Conservation (phyloP, 2,113 vertebrate species). For the Poeciliopsis retropinna region DNA sequence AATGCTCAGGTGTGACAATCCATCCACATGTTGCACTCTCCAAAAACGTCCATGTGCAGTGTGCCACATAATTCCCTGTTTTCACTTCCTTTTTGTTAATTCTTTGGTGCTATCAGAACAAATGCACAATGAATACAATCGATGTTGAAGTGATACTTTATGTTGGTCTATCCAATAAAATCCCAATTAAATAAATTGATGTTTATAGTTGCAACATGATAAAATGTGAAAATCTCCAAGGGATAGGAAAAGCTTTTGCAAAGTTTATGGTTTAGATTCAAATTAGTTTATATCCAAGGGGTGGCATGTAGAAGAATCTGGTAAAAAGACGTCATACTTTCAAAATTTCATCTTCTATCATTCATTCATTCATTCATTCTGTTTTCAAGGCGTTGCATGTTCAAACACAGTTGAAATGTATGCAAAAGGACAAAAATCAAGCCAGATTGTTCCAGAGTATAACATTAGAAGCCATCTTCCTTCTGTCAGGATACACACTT, state of each 20-base stretch:
- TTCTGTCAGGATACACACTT: constrained; percentile 8
- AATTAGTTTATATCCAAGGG: background rate
- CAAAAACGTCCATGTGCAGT: too few species aligned
- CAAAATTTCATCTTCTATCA: constrained; percentile 3
- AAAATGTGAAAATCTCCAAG: too few species aligned
- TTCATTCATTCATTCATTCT: constrained; percentile 36
- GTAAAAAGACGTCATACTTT: constrained; percentile 9
- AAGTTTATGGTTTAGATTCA: background rate
- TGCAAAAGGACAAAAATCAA: constrained; percentile 2
- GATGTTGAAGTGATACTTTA: background rate
- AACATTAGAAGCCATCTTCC: background rate
- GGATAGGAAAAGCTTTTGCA: background rate
- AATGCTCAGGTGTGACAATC: too few species aligned
- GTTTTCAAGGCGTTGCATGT: constrained; percentile 39
- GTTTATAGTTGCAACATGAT: too few species aligned
- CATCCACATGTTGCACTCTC: too few species aligned
- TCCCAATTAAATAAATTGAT: background rate
- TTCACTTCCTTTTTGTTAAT: too few species aligned
- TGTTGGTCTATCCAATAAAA: background rate
- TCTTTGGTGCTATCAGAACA: too few species aligned
- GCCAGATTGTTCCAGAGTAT: background rate
- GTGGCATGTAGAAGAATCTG: constrained; percentile 10
- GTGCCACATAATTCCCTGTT: too few species aligned
- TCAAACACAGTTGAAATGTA: constrained; percentile 41
- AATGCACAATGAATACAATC: too few species aligned